These are phyloP conservation scores for Spheniscus humboldti DNA, from an alignment of 2,797 vertebrate genomes.

Conservation along the genomic window DNA sequence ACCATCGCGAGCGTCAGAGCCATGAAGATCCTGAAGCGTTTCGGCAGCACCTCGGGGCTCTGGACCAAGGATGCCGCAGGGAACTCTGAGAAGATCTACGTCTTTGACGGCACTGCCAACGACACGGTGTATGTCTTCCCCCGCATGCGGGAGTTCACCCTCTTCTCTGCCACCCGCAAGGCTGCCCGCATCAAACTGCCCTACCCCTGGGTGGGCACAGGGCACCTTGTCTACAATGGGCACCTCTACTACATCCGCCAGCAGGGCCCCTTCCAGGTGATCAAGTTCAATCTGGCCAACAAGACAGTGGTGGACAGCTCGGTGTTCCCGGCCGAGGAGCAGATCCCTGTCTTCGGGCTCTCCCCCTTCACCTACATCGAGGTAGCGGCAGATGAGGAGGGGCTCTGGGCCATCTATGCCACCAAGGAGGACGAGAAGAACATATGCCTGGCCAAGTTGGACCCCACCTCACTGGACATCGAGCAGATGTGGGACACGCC, in stretches of 20 bases:
- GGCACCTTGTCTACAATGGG: constrained; percentile 84
- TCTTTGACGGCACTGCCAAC: constrained; percentile 87
- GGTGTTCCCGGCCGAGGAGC: constrained; percentile 84
- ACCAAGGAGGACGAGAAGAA: constrained; percentile 83
- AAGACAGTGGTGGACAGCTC: constrained; percentile 83
- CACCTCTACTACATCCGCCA: constrained; percentile 87
- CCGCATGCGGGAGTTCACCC: constrained; percentile 84
- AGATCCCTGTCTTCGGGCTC: constrained; percentile 79
- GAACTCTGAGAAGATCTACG: constrained; percentile 85
- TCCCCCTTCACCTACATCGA: constrained; percentile 87
- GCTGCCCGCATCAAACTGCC: constrained; percentile 83
- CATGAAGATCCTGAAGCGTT: constrained; percentile 94
- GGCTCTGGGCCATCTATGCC: constrained; percentile 92
- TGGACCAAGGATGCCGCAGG: constrained; percentile 88
- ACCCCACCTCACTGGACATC: constrained; percentile 86
- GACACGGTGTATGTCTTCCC: constrained; percentile 84
- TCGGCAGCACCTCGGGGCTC: constrained; percentile 83
- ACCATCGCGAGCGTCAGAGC: constrained; percentile 87
- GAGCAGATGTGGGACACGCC: constrained; percentile 97
- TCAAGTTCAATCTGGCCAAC: constrained; percentile 87
- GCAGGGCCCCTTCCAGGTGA: constrained; percentile 83
- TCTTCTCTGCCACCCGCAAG: constrained; percentile 74
- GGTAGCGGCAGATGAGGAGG: constrained; percentile 86
- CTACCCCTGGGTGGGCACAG: constrained; percentile 84
- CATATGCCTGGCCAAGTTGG: constrained; percentile 92